These are phyloP conservation scores for Lemur catta DNA, from an alignment of 2,797 vertebrate species.

Conservation along the genomic window DNA sequence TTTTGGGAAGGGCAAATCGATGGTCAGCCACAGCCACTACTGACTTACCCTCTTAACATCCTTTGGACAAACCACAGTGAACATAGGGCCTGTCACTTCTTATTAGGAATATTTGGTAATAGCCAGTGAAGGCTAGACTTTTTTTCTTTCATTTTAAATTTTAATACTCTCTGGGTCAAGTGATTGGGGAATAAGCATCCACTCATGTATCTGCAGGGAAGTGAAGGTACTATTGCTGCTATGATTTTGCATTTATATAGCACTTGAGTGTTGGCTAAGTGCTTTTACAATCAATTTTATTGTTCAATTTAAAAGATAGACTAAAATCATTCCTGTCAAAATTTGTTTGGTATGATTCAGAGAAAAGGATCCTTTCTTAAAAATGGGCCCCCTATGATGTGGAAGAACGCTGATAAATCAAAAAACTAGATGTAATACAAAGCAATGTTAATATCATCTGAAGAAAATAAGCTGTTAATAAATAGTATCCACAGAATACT, in stretches of 20 bases:
- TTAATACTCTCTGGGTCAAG: conserved; percentile 48
- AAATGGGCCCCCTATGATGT: neutral
- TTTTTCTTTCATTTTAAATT: conserved; percentile 36
- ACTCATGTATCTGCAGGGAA: neutral
- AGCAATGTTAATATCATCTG: neutral
- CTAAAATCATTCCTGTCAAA: conserved; percentile 40
- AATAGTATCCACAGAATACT: neutral
- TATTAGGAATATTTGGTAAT: conserved; percentile 42
- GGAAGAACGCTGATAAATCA: conserved; percentile 19
- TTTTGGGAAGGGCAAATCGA: neutral
- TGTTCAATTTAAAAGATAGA: conserved; percentile 54
- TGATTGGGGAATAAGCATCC: conserved; percentile 36
- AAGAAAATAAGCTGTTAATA: neutral
- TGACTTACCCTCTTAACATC: neutral
- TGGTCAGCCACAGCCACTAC: neutral
- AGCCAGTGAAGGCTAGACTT: neutral
- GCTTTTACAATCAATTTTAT: conserved; percentile 55
- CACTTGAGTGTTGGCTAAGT: conserved; percentile 46
- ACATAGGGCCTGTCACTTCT: conserved; percentile 25
- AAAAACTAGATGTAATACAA: neutral
- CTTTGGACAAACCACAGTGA: neutral
- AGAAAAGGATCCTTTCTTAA: conserved; percentile 17
- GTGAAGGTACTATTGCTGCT: neutral
- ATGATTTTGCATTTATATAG: conserved; percentile 46
- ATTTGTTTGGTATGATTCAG: conserved; percentile 47